phyloP scores from a whole-genome alignment of 2,797 vertebrate species.

The Coendou prehensilis region DNA sequence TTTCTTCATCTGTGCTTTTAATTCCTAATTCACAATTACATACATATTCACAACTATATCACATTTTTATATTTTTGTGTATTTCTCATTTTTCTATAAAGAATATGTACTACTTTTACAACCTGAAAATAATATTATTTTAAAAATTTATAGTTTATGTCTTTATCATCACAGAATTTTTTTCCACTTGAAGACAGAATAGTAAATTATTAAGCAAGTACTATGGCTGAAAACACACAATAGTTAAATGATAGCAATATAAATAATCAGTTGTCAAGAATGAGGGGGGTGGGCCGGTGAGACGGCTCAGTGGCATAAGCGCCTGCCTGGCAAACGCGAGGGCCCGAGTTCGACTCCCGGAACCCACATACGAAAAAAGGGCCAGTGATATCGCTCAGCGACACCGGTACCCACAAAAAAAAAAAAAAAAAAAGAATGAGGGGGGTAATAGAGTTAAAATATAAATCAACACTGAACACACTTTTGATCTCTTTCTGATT shows the following conservation, averaged over 20 bases:
- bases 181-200: not conserved
- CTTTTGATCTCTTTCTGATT: constrained; percentile 31
- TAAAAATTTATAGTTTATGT: not conserved
- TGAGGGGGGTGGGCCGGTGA: not conserved
- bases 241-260: constrained; percentile 39
- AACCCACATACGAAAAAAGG: too few relatives aligned
- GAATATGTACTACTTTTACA: constrained; percentile 17
- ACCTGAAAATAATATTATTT: constrained; percentile 2
- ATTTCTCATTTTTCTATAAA: constrained; percentile 53
- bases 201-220: constrained; percentile 43
- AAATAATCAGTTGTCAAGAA: constrained; percentile 18
- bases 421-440: not conserved
- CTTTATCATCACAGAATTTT: not conserved
- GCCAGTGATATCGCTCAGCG: too few relatives aligned
- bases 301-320: too few relatives aligned
- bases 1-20: not conserved
- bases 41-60: not conserved
- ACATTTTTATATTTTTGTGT: not conserved
- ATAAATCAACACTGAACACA: not conserved
- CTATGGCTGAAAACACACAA: constrained; percentile 51
- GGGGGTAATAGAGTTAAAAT: not conserved
- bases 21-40: not conserved
- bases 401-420: too few relatives aligned
- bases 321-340: too few relatives aligned
- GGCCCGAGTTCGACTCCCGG: too few relatives aligned